Evolutionary conservation across 2,797 vertebrate genomes (phyloP).

Genomic region (Sciaenops ocellatus): DNA sequence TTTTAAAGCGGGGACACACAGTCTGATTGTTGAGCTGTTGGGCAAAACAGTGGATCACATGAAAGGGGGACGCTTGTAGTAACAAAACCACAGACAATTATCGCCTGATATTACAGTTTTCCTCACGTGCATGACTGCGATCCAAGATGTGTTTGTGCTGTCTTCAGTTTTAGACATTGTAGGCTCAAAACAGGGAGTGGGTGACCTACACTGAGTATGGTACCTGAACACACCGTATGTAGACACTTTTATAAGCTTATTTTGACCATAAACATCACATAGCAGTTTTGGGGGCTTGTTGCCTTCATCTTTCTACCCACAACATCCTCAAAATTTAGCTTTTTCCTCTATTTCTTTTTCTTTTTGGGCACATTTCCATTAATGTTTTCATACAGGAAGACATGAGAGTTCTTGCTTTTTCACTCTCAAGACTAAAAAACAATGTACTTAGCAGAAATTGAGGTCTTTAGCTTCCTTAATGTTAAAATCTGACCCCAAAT

Average conservation of each 20-base stretch:
- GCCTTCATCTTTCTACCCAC: not conserved
- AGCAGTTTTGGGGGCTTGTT: not conserved
- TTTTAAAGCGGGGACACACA: not conserved
- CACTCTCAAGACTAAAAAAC: not conserved
- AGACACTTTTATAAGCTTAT: no score
- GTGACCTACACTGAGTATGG: no score
- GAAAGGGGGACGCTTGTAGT: not conserved
- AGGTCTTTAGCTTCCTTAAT: not conserved
- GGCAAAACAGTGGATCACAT: slow-evolving; percentile 7
- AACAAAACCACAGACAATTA: not conserved
- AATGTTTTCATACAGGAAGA: not conserved
- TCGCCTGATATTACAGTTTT: not conserved
- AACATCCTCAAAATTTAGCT: not conserved
- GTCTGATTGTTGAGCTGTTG: not conserved
- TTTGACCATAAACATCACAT: not conserved
- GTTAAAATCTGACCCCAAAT: not conserved
- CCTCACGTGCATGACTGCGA: not conserved
- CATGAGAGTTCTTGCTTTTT: not conserved
- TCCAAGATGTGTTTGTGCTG: no score
- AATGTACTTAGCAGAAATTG: no score
- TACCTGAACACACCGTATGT: no score
- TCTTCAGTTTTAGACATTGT: not conserved
- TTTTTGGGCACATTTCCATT: not conserved
- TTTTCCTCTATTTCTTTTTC: not conserved
- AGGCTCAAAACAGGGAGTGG: no score